Base-by-base conservation (phyloP, 2,797 vertebrate species). In the Erethizon dorsatum region DNA sequence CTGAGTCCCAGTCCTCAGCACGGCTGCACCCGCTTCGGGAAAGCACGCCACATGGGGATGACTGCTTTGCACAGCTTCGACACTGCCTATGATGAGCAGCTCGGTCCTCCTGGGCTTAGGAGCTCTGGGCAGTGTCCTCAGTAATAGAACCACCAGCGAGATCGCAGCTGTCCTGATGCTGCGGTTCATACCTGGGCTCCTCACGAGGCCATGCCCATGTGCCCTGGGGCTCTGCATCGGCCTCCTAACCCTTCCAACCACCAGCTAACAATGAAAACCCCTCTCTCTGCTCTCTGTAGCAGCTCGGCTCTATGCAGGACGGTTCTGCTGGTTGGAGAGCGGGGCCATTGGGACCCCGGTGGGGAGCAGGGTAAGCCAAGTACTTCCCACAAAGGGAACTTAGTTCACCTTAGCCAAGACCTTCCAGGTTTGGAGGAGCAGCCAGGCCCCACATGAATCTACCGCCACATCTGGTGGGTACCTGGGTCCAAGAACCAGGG, bases 1-100 rank as follows among this genome's bases (percentile, higher is more conserved):
- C 18, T 56, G 12, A 6, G 5, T 5, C 56, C 56, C 47, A 56
- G 26, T 22, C 47, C 2, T 14, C 26, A 8, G 28, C 45, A 54
- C 4, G 54, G 73, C 63, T 18, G 5, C 31, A 4, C n/a, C 11
- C 2, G 1, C 20, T 5, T 1, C 1, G 9, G 31, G 0, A 2
- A 11, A 45, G 56, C 61, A 47, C 15, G 0, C 1, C 10, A 63
- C 17, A 0, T 1, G 10, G 6, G 8, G 37, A 0, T 1, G 0
- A 33, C 22, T 10, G 7, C 26, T 31, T 45, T 71, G 26, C 50
- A 22, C 54, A 18, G 79, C 31, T 71, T 73, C 0, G 0, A 17
- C 69, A 69, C 41, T 24, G 54, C 22, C 85, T 22, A n/a, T 59
- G 73, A 7, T 18, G 1, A 13, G 57, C 45, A 65, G 18, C 3